phyloP scores from a whole-genome alignment of 2,113 vertebrate species.

The Lamprologus speciosus region DNA sequence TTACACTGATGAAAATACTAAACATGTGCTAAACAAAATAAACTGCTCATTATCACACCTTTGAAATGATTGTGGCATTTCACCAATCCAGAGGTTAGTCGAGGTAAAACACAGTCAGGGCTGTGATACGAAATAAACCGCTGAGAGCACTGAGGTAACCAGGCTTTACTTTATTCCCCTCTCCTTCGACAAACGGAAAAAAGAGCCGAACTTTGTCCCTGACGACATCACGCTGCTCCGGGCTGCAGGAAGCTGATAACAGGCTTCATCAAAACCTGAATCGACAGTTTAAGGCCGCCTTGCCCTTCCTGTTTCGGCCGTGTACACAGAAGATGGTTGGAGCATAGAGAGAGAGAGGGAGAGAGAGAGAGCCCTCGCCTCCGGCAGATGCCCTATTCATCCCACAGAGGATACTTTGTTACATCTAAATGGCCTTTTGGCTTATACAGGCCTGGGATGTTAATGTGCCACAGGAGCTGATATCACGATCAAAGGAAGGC shows the following conservation, averaged over 20 bases:
- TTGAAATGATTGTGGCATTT: neutral
- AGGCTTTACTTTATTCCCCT: neutral
- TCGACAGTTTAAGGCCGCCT: slow-evolving; percentile 54
- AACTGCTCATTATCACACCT: neutral
- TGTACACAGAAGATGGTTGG: slow-evolving; percentile 10
- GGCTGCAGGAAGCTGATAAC: slow-evolving; percentile 68
- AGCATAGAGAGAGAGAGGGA: neutral
- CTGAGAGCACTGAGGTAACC: neutral
- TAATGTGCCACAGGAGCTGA: slow-evolving; percentile 62
- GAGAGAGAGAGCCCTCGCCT: slow-evolving; percentile 33
- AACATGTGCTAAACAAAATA: neutral
- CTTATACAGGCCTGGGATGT: slow-evolving; percentile 58
- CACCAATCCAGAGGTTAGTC: neutral
- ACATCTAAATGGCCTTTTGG: slow-evolving; percentile 63
- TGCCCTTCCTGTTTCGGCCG: slow-evolving; percentile 57
- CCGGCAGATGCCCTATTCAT: slow-evolving; percentile 70
- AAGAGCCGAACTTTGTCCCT: slow-evolving; percentile 52
- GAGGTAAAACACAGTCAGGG: neutral
- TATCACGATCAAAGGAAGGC: slow-evolving; percentile 50
- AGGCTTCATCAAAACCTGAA: slow-evolving; percentile 59
- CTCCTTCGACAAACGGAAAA: slow-evolving; percentile 42
- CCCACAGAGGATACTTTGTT: slow-evolving; percentile 73
- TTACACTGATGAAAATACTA: neutral
- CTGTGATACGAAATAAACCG: neutral
- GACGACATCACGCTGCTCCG: neutral